These are phyloP conservation scores for Heliothis peltigera DNA, from an alignment of 2,888 invertebrate genomes.

Conservation along the genomic window DNA sequence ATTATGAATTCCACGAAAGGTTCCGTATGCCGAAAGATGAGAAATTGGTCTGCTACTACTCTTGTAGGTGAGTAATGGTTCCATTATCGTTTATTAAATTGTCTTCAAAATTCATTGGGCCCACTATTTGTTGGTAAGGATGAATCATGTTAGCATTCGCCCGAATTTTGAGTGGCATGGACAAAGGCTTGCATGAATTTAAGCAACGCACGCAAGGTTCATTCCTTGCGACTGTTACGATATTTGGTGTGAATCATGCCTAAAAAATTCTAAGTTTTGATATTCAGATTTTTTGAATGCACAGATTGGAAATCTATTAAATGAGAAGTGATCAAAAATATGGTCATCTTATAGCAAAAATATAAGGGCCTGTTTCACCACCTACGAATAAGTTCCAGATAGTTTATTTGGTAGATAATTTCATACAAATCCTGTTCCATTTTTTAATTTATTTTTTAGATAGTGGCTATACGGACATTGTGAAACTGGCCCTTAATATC, in stretches of 20 bases:
- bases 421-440: too few relatives aligned
- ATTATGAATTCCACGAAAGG: slow-evolving; percentile 95
- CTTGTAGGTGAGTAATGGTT: slow-evolving; percentile 93
- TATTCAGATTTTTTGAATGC: too few relatives aligned
- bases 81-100: slow-evolving; percentile 19
- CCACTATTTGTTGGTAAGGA: background rate
- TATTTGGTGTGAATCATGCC: slow-evolving; percentile 10
- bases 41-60: slow-evolving; percentile 98
- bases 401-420: too few relatives aligned
- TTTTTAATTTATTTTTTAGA: too few relatives aligned
- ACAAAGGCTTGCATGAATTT: slow-evolving; percentile 11
- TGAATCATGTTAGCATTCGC: slow-evolving; percentile 21
- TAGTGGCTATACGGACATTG: too few relatives aligned
- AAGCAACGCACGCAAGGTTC: slow-evolving; percentile 19
- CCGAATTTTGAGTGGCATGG: slow-evolving; percentile 4
- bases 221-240: slow-evolving; percentile 1
- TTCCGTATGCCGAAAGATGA: slow-evolving; percentile 98
- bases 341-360: too few relatives aligned
- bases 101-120: slow-evolving; percentile 13
- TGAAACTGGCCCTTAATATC: too few relatives aligned
- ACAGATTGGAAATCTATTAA: too few relatives aligned
- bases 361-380: too few relatives aligned
- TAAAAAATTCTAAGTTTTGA: too few relatives aligned
- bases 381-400: too few relatives aligned
- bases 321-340: too few relatives aligned